These are phyloP conservation scores for Anguilla rostrata DNA, from an alignment of 2,113 vertebrate genomes.

Conservation along the genomic window DNA sequence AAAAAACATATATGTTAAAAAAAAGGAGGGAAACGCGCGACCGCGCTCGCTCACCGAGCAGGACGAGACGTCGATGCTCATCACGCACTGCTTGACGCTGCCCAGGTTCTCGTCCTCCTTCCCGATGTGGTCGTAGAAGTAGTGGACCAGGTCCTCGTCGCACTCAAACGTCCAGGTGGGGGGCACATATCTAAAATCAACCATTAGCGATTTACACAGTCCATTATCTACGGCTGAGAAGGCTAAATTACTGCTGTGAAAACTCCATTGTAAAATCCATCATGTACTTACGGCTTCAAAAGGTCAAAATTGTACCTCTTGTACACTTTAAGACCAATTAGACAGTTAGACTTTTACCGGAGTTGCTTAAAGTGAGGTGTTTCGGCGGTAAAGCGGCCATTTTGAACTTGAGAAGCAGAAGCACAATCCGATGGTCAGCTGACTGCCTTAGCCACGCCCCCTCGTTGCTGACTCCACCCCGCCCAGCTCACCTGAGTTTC, in stretches of 20 bases:
- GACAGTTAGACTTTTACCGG: neutral
- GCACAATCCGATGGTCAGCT: neutral
- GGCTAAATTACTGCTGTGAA: neutral
- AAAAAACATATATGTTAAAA: no score
- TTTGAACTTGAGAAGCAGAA: neutral
- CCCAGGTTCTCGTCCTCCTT: slow-evolving; percentile 96
- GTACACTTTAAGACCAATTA: neutral
- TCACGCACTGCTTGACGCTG: slow-evolving; percentile 93
- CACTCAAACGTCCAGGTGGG: slow-evolving; percentile 94
- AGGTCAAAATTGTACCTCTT: neutral
- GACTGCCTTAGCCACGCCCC: neutral
- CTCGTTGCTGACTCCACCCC: neutral
- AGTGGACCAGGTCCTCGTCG: slow-evolving; percentile 95
- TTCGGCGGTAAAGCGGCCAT: neutral
- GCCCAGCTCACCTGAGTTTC: slow-evolving; percentile 79
- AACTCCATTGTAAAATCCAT: neutral
- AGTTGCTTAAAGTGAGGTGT: neutral
- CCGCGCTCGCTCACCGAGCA: slow-evolving; percentile 72
- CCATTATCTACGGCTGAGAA: neutral
- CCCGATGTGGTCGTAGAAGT: slow-evolving; percentile 89
- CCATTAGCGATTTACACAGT: neutral
- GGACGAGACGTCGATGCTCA: slow-evolving; percentile 93
- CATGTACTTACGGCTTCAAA: neutral
- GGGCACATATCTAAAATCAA: slow-evolving; percentile 76
- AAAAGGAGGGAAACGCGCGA: no score